Percentiles rank a stretch among this genome's conserved stretches.
These are phyloP conservation scores for Lepisosteus oculatus DNA, from an alignment of 2,113 vertebrate genomes.

Conservation along the genomic window DNA sequence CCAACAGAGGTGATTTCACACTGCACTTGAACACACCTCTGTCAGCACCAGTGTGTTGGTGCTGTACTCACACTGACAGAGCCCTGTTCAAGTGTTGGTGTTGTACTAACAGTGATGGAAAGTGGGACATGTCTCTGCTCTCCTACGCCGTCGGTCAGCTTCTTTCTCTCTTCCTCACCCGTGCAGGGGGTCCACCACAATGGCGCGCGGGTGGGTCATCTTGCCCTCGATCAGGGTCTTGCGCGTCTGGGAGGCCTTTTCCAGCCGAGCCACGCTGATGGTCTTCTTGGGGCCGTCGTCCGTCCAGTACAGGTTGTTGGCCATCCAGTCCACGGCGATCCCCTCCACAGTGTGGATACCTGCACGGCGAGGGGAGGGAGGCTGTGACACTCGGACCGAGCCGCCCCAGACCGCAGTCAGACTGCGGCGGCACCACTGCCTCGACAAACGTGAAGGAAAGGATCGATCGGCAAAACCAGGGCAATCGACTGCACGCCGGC, in stretches of 20 bases:
- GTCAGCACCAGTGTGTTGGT: no score
- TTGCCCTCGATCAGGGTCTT: slow-evolving; percentile 93
- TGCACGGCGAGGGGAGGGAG: slow-evolving; percentile 38
- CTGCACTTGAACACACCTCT: no score
- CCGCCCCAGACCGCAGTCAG: no score
- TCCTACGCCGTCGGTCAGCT: no score
- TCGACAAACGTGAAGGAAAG: neutral
- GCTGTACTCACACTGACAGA: no score
- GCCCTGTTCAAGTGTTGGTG: no score
- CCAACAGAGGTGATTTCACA: no score
- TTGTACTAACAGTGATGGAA: no score
- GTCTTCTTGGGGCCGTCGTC: slow-evolving; percentile 96
- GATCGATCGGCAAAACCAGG: no score
- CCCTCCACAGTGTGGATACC: slow-evolving; percentile 95
- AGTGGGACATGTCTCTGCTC: no score
- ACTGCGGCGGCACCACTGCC: neutral
- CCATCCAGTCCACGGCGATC: slow-evolving; percentile 96
- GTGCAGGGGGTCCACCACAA: slow-evolving; percentile 89
- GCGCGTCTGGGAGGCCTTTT: slow-evolving; percentile 88
- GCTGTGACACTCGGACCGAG: neutral
- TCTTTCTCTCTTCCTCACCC: slow-evolving; percentile 65
- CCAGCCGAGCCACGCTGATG: slow-evolving; percentile 89
- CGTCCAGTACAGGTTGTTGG: slow-evolving; percentile 94
- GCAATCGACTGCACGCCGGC: no score
- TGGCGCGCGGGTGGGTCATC: slow-evolving; percentile 93